These are phyloP conservation scores for Dastarcus helophoroides DNA, from an alignment of 2,888 invertebrate genomes.

Conservation along the genomic window DNA sequence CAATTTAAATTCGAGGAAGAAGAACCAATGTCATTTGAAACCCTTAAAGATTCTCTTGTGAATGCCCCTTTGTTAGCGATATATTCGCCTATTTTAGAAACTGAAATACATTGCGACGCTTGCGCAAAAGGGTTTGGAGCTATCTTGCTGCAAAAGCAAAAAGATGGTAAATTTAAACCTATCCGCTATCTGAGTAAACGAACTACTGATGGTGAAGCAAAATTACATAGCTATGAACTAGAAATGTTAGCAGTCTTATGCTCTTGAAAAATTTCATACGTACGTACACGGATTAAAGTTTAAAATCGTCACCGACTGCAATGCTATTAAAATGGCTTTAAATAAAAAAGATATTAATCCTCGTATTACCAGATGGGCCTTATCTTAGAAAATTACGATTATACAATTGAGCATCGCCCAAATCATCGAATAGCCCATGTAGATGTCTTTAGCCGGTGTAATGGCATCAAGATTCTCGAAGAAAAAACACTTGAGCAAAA, in stretches of 20 bases:
- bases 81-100: conserved; percentile 21
- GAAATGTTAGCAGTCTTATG: conserved; percentile 21
- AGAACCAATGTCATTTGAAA: conserved; percentile 17
- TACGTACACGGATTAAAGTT: conserved; percentile 23
- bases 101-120: conserved; percentile 29
- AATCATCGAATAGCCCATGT: conserved; percentile 22
- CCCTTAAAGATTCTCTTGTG: conserved; percentile 15
- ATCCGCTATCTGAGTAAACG: conserved; percentile 26
- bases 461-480: conserved; percentile 17
- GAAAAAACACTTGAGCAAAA: conserved; percentile 17
- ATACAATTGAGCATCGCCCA: conserved; percentile 14
- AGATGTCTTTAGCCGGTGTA: conserved; percentile 21
- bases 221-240: conserved; percentile 27
- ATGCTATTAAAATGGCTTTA: conserved; percentile 20
- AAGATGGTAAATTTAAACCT: conserved; percentile 21
- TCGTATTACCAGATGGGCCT: conserved; percentile 22
- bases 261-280: conserved; percentile 20
- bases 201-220: conserved; percentile 20
- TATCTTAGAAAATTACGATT: conserved; percentile 18
- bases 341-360: conserved; percentile 24
- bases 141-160: conserved; percentile 24
- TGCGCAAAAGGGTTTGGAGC: conserved; percentile 23
- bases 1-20: conserved; percentile 17
- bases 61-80: conserved; percentile 21
- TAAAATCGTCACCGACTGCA: conserved; percentile 24